Evolutionary conservation across 2,797 vertebrate genomes (phyloP).

Genomic region (Mus caroli): DNA sequence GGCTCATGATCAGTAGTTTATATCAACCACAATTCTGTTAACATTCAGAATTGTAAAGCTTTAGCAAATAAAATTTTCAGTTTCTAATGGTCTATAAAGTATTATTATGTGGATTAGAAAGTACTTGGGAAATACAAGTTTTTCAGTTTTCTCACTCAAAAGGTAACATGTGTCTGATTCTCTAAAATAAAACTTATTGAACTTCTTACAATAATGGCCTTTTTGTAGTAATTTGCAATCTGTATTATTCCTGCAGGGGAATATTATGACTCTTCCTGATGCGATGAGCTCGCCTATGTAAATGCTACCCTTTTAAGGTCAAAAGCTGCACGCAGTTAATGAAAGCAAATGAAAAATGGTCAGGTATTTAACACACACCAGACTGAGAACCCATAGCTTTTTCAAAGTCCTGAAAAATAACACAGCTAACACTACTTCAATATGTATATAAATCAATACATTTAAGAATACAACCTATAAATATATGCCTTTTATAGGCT

Average conservation of each 20-base stretch:
- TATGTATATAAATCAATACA: not conserved
- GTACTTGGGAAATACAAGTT: conserved; percentile 61
- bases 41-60: conserved; percentile 13
- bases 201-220: conserved; percentile 79
- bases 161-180: conserved; percentile 66
- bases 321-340: conserved; percentile 75
- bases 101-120: conserved; percentile 17
- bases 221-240: conserved; percentile 80
- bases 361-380: conserved; percentile 72
- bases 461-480: not conserved
- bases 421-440: conserved; percentile 57
- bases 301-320: conserved; percentile 83
- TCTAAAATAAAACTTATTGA: conserved; percentile 60
- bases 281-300: conserved; percentile 79
- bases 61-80: conserved; percentile 44
- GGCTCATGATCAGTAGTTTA: not conserved
- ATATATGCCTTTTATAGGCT: not conserved
- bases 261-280: conserved; percentile 49
- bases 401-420: conserved; percentile 20
- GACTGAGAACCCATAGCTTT: conserved; percentile 58
- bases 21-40: not conserved
- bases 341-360: conserved; percentile 70
- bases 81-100: conserved; percentile 49
- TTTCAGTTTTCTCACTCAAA: conserved; percentile 74
- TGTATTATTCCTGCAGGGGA: conserved; percentile 81